Conservation (phyloP, 2,113 vertebrate species). For the Microcebus tavaratra region DNA sequence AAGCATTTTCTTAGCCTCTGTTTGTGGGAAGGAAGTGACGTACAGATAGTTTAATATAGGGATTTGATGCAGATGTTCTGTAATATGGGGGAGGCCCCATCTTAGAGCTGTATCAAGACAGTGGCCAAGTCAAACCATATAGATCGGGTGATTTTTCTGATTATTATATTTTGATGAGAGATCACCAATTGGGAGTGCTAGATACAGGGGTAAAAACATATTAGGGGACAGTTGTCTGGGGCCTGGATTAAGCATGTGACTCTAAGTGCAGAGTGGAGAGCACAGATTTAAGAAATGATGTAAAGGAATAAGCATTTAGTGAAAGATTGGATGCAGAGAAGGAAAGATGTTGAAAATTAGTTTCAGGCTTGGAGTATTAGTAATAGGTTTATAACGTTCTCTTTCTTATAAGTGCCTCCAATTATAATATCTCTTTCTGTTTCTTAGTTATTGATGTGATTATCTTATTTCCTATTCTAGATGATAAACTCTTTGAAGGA, state of each 20-base stretch:
- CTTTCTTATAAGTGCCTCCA: not conserved
- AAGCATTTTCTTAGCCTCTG: not conserved
- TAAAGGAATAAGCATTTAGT: not conserved
- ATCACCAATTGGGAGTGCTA: not conserved
- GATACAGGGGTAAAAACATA: not conserved
- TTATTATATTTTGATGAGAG: not conserved
- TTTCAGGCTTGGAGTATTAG: not conserved
- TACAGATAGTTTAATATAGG: not conserved
- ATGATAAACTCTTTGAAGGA: not conserved
- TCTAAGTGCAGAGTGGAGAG: not conserved
- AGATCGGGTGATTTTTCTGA: not conserved
- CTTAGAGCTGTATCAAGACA: not conserved
- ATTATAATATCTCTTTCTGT: not conserved
- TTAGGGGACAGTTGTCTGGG: not conserved
- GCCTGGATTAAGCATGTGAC: not conserved
- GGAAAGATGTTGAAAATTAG: constrained; percentile 11
- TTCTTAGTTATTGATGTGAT: constrained; percentile 15
- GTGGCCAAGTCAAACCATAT: not conserved
- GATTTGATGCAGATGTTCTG: not conserved
- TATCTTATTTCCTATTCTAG: constrained; percentile 2
- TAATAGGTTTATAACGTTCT: not conserved
- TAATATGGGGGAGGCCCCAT: not conserved
- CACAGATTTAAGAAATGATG: constrained; percentile 22
- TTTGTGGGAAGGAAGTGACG: not conserved
- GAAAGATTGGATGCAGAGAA: not conserved